These are phyloP conservation scores for Heteromyza rotundicornis DNA, from an alignment of 2,888 invertebrate species.

Conservation along the genomic window DNA sequence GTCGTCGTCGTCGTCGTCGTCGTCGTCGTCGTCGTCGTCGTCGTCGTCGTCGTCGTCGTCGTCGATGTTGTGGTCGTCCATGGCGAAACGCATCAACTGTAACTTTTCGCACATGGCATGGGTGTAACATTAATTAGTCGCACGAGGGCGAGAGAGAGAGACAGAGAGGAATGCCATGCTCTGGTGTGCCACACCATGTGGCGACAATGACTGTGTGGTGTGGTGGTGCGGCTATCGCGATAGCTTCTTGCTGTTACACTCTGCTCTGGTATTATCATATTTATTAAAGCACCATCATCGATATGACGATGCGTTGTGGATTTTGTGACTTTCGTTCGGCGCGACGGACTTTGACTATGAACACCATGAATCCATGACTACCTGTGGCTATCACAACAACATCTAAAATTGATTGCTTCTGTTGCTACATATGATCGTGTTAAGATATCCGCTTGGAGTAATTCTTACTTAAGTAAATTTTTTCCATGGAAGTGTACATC, in stretches of 20 bases:
- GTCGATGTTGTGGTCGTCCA: too few species aligned
- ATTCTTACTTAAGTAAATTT: not conserved
- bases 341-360: slow-evolving; percentile 8
- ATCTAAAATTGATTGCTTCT: slow-evolving; percentile 56
- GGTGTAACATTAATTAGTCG: slow-evolving; percentile 50
- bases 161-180: too few species aligned
- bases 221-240: too few species aligned
- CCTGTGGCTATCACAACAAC: slow-evolving; percentile 59
- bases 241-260: too few species aligned
- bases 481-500: not conserved
- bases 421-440: slow-evolving; percentile 53
- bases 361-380: slow-evolving; percentile 45
- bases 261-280: slow-evolving; percentile 44
- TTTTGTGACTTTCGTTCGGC: not conserved
- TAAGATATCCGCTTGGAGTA: slow-evolving; percentile 44
- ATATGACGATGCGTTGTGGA: slow-evolving; percentile 5
- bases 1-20: too few species aligned
- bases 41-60: too few species aligned
- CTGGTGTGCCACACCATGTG: too few species aligned
- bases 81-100: too few species aligned
- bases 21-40: too few species aligned
- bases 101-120: not conserved
- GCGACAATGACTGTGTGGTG: too few species aligned
- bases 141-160: slow-evolving; percentile 30
- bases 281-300: slow-evolving; percentile 45